Conservation (phyloP, 2,797 vertebrate genomes). For the Rallus crepitans region DNA sequence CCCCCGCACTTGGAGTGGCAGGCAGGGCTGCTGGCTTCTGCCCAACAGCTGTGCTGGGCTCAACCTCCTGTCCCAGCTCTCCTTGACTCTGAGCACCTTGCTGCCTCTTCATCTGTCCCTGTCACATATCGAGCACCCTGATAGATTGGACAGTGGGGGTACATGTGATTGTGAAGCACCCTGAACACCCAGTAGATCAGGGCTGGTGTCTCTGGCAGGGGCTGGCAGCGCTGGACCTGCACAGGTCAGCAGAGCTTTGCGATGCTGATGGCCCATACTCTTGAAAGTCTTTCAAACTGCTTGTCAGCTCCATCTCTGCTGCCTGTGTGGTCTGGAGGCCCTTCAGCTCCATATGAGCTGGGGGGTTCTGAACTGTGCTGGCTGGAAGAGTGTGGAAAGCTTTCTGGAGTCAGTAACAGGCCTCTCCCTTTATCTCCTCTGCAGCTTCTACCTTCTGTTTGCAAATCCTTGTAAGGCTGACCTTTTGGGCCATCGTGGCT, state of each 20-base stretch:
- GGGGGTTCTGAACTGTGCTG: neutral
- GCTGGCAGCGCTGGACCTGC: neutral
- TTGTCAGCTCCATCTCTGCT: neutral
- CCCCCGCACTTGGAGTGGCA: neutral
- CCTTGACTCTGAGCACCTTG: neutral
- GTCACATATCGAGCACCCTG: neutral
- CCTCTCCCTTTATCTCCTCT: neutral
- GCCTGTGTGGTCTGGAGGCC: neutral
- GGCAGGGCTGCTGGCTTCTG: neutral
- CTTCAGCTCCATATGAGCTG: neutral
- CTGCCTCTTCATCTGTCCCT: neutral
- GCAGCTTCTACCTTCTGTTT: neutral
- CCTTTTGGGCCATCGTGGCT: neutral
- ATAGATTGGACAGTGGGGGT: neutral
- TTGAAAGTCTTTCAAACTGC: neutral
- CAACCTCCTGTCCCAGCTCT: neutral
- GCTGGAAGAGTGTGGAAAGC: neutral
- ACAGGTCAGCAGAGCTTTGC: neutral
- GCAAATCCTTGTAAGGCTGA: neutral
- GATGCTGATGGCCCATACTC: neutral
- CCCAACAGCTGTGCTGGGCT: fast-evolving
- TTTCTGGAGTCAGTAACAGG: neutral
- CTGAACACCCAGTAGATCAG: neutral
- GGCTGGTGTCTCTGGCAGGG: neutral
- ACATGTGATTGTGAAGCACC: neutral